phyloP scores from a whole-genome alignment of 2,888 invertebrate species.

The Patella depressa region DNA sequence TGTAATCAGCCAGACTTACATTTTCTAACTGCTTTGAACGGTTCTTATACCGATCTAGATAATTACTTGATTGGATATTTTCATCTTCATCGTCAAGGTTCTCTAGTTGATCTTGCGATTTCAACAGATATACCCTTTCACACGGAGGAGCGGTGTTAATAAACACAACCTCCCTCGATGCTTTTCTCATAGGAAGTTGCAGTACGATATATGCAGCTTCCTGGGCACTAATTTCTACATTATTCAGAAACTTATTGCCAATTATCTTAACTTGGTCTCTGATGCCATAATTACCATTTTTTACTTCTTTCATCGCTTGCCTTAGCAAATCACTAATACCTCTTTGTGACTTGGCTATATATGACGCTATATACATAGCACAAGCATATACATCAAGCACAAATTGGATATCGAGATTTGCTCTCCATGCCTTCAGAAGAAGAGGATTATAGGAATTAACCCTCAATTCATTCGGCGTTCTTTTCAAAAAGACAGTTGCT shows the following conservation, averaged over 20 bases:
- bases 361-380: too few relatives aligned
- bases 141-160: constrained; percentile 36
- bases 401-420: too few relatives aligned
- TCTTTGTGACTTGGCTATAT: constrained; percentile 36
- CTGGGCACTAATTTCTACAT: constrained; percentile 51
- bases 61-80: constrained; percentile 35
- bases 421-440: too few relatives aligned
- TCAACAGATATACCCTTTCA: too few relatives aligned
- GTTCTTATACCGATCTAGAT: constrained; percentile 37
- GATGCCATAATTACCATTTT: constrained; percentile 17
- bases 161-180: constrained; percentile 39
- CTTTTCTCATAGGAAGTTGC: constrained; percentile 42
- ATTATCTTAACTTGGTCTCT: constrained; percentile 32
- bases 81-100: neutral
- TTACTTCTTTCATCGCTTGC: constrained; percentile 37
- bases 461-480: constrained; percentile 23
- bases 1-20: constrained; percentile 37
- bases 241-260: too few relatives aligned
- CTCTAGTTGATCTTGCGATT: too few relatives aligned
- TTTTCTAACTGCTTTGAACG: constrained; percentile 30
- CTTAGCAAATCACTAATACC: constrained; percentile 43
- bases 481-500: constrained; percentile 27
- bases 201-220: constrained; percentile 50
- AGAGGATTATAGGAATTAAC: constrained; percentile 33
- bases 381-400: too few relatives aligned